Evolutionary conservation across 2,888 invertebrate species (phyloP).

Genomic region (Drosophila demipolita): DNA sequence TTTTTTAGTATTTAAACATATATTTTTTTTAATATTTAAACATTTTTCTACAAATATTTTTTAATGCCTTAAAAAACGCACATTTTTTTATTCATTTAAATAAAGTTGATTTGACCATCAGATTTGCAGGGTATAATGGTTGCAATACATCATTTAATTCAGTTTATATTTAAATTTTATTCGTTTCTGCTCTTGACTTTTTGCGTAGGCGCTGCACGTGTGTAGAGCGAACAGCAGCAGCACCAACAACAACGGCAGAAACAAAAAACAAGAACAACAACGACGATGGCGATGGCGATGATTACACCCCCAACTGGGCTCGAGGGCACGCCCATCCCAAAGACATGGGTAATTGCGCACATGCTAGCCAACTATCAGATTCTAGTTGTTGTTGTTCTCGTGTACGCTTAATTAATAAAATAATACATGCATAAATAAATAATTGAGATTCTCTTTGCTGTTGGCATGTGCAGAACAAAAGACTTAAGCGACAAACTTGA

Average conservation of each 20-base stretch:
- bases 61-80: neutral
- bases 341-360: slow-evolving; percentile 58
- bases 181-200: slow-evolving; percentile 20
- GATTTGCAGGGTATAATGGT: neutral
- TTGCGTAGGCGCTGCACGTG: slow-evolving; percentile 75
- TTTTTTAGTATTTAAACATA: no score
- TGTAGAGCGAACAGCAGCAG: slow-evolving; percentile 34
- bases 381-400: slow-evolving; percentile 13
- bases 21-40: neutral
- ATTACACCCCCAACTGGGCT: slow-evolving; percentile 25
- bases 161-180: slow-evolving; percentile 17
- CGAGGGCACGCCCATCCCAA: slow-evolving; percentile 50
- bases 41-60: neutral
- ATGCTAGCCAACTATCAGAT: slow-evolving; percentile 1
- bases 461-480: slow-evolving; percentile 61
- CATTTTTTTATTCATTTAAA: neutral
- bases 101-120: neutral
- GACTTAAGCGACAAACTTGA: slow-evolving; percentile 74
- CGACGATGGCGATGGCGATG: neutral
- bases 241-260: slow-evolving; percentile 11
- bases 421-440: slow-evolving; percentile 42
- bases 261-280: slow-evolving; percentile 4
- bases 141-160: neutral
- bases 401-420: slow-evolving; percentile 59
- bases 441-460: slow-evolving; percentile 46